Base-by-base conservation (phyloP, 1,140 invertebrate genomes). In the Pseudomyrmex dendroicus region DNA sequence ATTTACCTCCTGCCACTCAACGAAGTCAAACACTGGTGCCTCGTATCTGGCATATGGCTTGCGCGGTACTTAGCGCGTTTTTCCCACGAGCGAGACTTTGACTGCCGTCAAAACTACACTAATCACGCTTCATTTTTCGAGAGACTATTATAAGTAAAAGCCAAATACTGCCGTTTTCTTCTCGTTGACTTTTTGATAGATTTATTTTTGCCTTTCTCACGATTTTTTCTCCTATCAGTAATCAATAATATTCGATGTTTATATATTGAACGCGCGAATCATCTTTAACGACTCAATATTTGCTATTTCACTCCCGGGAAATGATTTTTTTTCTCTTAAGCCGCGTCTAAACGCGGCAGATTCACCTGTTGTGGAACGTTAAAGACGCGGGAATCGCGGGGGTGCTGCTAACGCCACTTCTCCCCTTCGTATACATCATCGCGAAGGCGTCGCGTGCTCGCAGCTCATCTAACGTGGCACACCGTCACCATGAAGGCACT, bases 401-500 rank as follows among this genome's bases (percentile, higher is more conserved):
- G 82, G 63, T 63, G 85, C 77, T 35, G 84, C 73, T 73, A 35
- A 73, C 85, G 54, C 84, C 74, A 84, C 82, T 88, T 74, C 73
- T 78, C 82, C 7, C 84, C 87, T 80, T 73, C 85, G 85, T 85
- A 88, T 89, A 59, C 90, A 91, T 94, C 91, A 94, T 93, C 86
- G 90, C 86, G 90, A 74, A 89, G 85, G 68, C 82, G 85, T 94
- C 90, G 93, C 93, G 93, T 94, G 93, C 83, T 91, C 83, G 48
- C 59, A 89, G 89, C 90, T 94, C 92, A 92, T 93, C 92, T 91
- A 89, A 89, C 78, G 85, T 68, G 48, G 80, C 85, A 86, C 87
- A 86, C 83, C 86, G 90, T 89, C 88, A 90, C 89, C 82, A 84
- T 84, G 70, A 83, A 85, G 89, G 82, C 88, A 93, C 90, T 92